A percentile compares a stretch with the other conserved stretches of the same genome.
Evolutionary conservation across 2,797 vertebrate species (phyloP).

Genomic region (Galaxias olidus): DNA sequence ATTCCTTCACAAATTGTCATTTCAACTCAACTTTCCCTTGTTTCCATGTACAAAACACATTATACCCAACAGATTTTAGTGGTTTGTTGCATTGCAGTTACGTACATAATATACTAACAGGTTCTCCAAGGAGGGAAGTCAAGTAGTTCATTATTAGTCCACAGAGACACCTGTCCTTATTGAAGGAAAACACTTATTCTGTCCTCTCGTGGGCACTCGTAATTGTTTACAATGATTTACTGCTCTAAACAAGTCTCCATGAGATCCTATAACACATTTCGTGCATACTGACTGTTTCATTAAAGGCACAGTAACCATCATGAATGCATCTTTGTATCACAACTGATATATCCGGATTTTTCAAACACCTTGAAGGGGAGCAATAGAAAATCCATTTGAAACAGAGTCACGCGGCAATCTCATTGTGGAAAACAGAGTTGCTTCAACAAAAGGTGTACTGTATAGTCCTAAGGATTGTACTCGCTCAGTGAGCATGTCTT

Average conservation of each 20-base stretch:
- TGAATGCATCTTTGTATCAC: too few species aligned
- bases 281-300: conserved; percentile 12
- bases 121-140: background rate
- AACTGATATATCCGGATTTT: too few species aligned
- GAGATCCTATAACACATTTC: conserved; percentile 50
- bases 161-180: conserved; percentile 22
- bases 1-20: conserved; percentile 17
- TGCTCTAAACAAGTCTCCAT: conserved; percentile 30
- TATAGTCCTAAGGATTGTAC: background rate
- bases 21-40: conserved; percentile 2
- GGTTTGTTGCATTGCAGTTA: conserved; percentile 48
- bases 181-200: conserved; percentile 38
- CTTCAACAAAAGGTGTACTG: background rate
- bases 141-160: conserved; percentile 23
- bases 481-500: conserved; percentile 2
- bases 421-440: background rate
- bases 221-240: conserved; percentile 42
- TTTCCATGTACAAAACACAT: conserved; percentile 35
- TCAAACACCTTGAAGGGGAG: too few species aligned
- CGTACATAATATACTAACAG: conserved; percentile 20
- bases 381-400: background rate
- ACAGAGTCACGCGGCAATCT: background rate
- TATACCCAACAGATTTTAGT: conserved; percentile 24
- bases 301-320: too few species aligned
- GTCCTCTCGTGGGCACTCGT: conserved; percentile 2